Evolutionary conservation across 2,113 vertebrate species (phyloP), one percentile per base, ranked within the genome.

Genomic region (Onychostoma macrolepis): DNA sequence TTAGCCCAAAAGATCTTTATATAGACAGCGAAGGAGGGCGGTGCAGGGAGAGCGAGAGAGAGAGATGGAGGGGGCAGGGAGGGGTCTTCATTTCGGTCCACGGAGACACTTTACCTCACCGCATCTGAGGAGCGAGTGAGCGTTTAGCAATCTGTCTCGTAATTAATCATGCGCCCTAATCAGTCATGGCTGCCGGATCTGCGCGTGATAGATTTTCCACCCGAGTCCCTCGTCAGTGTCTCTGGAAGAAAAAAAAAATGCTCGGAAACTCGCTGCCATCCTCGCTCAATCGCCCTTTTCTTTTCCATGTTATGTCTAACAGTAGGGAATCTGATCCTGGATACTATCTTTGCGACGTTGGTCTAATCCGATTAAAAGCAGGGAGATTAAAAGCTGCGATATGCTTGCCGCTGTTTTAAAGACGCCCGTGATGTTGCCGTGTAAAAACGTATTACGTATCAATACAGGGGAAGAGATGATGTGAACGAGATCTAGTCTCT

Each of bases 1-100:
- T 94, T 94, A 95, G 92, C 92, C 92, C 91, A 93, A 91, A 93
- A 94, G 91, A 91, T 92, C 93, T 94, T 95, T 92, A 95, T 93
- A 94, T 94, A 94, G 92, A 92, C 92, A 90, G 89, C 82, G 88
- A 89, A 86, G 85, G 91, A 89, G 86, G 86, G 90, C 90, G 87
- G 88, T 85, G 91, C 84, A 86, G 17, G 17, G 43, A 80, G 21
- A 45, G 77, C 38, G 84, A 89, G 75, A 79, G 84, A 78, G 56
- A 81, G 80, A 48, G 71, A 50, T 63, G 72, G 45, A 86, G 21
- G 86, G 89, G 88, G 88, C 84, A 50, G 58, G 78, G 36, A 86
- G 87, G 89, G 38, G 53, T 71, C 76, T 56, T 80, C 65, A 69
- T 92, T 92, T 89, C 90, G 88, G 91, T 92, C 91, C 89, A 72